Conservation (phyloP, 2,888 invertebrate species). For the Beris morrisii region DNA sequence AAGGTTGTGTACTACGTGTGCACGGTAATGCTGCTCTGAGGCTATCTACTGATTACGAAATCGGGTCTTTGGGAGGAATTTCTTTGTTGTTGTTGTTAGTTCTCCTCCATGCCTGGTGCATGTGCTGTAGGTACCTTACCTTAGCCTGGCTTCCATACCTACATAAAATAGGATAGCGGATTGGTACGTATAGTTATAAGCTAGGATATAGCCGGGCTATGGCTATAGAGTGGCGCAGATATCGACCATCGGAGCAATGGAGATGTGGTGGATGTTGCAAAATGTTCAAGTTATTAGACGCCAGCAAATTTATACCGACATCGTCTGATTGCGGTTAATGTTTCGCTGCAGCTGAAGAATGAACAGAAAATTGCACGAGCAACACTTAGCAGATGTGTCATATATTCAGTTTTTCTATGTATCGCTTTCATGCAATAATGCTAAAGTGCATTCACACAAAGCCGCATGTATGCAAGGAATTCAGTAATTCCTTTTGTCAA, state of each 20-base stretch:
- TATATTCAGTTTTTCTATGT: neutral
- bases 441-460: too few species aligned
- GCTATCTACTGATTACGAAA: slow-evolving; percentile 42
- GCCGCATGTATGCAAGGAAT: too few species aligned
- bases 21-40: slow-evolving; percentile 37
- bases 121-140: neutral
- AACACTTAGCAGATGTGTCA: slow-evolving; percentile 26
- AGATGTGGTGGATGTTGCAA: slow-evolving; percentile 37
- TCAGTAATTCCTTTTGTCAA: too few species aligned
- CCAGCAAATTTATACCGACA: slow-evolving; percentile 40
- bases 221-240: slow-evolving; percentile 7
- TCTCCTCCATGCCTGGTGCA: neutral
- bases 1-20: slow-evolving; percentile 48
- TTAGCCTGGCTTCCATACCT: neutral
- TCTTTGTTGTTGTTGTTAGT: slow-evolving; percentile 42
- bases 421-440: too few species aligned
- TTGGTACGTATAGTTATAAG: neutral
- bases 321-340: slow-evolving; percentile 38
- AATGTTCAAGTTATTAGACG: slow-evolving; percentile 39
- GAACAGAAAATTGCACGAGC: slow-evolving; percentile 28
- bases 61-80: slow-evolving; percentile 45
- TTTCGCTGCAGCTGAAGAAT: slow-evolving; percentile 24
- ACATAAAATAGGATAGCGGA: neutral
- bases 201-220: slow-evolving; percentile 14
- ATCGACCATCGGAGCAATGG: slow-evolving; percentile 11